These are phyloP conservation scores for Lordiphosa collinella DNA, from an alignment of 1,140 invertebrate genomes.

Conservation along the genomic window DNA sequence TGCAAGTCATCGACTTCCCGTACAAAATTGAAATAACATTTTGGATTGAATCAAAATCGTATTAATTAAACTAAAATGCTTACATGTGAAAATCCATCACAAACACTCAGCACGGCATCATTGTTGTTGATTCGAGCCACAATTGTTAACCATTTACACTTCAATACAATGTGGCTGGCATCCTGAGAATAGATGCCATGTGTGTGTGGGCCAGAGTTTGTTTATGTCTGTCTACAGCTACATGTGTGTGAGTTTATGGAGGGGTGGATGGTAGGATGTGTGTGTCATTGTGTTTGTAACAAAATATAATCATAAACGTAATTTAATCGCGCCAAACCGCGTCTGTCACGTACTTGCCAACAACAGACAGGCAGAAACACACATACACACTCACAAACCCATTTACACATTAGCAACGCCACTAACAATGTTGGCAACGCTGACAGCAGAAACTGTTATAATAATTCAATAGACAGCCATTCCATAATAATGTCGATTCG, in stretches of 20 bases:
- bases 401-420: constrained; percentile 12
- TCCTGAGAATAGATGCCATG: constrained; percentile 14
- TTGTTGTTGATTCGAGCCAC: constrained; percentile 48
- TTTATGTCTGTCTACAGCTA: constrained; percentile 19
- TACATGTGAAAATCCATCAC: constrained; percentile 50
- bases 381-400: constrained; percentile 25
- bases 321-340: constrained; percentile 74
- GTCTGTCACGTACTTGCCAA: constrained; percentile 73
- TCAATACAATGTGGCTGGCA: constrained; percentile 66
- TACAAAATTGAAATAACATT: no score
- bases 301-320: constrained; percentile 78
- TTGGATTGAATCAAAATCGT: not conserved
- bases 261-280: constrained; percentile 7
- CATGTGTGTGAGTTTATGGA: constrained; percentile 6
- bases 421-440: constrained; percentile 51
- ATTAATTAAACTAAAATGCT: constrained; percentile 51
- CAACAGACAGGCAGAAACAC: constrained; percentile 31
- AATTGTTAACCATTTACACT: constrained; percentile 75
- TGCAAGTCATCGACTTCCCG: no score
- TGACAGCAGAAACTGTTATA: constrained; percentile 78
- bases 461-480: constrained; percentile 78
- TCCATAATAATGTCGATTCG: constrained; percentile 63
- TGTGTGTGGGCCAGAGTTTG: constrained; percentile 17
- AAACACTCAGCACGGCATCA: constrained; percentile 36
- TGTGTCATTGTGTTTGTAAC: constrained; percentile 58